These are phyloP conservation scores for Poliocrania exsul DNA, from an alignment of 2,797 vertebrate species.

Conservation along the genomic window DNA sequence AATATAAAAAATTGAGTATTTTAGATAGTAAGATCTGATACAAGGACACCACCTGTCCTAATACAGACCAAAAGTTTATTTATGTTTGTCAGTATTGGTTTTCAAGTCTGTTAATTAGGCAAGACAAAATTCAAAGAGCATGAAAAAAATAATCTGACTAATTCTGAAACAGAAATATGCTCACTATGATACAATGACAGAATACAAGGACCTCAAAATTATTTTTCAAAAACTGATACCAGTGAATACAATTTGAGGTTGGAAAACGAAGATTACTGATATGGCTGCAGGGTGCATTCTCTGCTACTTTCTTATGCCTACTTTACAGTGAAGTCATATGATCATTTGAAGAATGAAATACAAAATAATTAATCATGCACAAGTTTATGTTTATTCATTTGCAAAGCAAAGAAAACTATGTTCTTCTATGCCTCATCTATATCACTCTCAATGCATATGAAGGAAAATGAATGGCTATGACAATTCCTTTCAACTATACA, in stretches of 20 bases:
- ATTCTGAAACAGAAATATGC: background rate
- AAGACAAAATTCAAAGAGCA: background rate
- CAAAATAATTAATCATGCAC: background rate
- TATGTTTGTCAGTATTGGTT: background rate
- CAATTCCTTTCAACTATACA: background rate
- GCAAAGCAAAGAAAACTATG: background rate
- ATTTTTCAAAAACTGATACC: background rate
- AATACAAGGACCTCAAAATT: accelerated
- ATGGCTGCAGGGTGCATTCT: background rate
- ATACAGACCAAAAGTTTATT: background rate
- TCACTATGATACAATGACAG: background rate
- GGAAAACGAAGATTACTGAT: background rate
- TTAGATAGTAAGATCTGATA: background rate
- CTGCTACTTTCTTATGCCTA: background rate
- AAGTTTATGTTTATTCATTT: background rate
- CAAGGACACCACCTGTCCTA: background rate
- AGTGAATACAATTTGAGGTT: background rate
- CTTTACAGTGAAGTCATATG: background rate
- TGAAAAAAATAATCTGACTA: background rate
- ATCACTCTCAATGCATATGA: background rate
- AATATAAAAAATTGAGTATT: background rate
- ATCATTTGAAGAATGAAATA: background rate
- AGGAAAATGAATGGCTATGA: background rate
- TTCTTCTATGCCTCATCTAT: background rate
- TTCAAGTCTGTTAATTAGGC: background rate